Conservation (phyloP, 2,888 invertebrate species). For the Drosophila cognata region DNA sequence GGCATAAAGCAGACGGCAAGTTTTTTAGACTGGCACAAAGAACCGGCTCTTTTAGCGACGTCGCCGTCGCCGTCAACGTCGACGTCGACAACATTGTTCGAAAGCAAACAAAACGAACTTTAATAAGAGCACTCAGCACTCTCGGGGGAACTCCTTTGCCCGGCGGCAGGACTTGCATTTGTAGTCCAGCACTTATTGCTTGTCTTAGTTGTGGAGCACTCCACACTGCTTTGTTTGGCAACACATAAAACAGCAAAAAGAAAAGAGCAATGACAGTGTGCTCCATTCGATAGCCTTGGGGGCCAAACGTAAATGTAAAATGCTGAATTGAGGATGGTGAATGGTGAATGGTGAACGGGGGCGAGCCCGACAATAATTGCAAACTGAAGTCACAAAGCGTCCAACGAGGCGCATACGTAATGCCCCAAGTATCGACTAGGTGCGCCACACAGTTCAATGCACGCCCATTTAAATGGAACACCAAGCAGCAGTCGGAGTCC, state of each 20-base stretch:
- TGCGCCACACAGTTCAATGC: constrained; percentile 71
- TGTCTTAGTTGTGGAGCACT: constrained; percentile 53
- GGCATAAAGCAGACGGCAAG: constrained; percentile 28
- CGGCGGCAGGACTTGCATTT: constrained; percentile 7
- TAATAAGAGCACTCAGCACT: constrained; percentile 71
- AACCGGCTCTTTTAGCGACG: constrained; percentile 43
- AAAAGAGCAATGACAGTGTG: constrained; percentile 66
- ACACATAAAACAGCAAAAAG: constrained; percentile 44
- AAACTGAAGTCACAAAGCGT: constrained; percentile 44
- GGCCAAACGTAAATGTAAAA: constrained; percentile 42
- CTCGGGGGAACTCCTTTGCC: constrained; percentile 23
- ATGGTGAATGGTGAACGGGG: constrained; percentile 32
- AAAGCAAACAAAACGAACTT: constrained; percentile 76
- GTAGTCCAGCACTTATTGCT: constrained; percentile 35
- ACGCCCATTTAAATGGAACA: constrained; percentile 58
- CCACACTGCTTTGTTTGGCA: constrained; percentile 64
- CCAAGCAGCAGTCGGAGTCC: background rate
- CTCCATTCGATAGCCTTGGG: constrained; percentile 71
- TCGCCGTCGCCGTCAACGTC: constrained; percentile 34
- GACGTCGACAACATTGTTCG: constrained; percentile 69
- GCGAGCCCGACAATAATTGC: constrained; percentile 61
- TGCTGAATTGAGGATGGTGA: constrained; percentile 14
- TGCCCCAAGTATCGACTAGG: constrained; percentile 63
- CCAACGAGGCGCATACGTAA: constrained; percentile 54
- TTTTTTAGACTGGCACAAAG: constrained; percentile 26